These are phyloP conservation scores for Excalfactoria chinensis DNA, from an alignment of 2,113 vertebrate species.

Conservation along the genomic window DNA sequence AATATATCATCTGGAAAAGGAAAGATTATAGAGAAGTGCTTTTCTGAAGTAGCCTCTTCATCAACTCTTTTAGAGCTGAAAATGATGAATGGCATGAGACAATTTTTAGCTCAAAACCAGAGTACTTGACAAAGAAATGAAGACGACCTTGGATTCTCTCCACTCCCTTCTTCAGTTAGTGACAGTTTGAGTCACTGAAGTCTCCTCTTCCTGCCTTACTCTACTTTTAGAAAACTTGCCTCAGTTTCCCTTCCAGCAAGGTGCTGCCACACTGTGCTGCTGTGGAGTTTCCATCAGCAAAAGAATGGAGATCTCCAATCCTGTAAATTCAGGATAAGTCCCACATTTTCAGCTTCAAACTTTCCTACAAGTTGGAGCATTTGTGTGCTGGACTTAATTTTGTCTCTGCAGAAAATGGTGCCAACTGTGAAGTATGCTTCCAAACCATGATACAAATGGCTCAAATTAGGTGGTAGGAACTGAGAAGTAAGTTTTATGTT, in stretches of 20 bases:
- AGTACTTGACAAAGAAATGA: background rate
- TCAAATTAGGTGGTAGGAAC: background rate
- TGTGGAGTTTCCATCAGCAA: background rate
- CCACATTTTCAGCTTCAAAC: background rate
- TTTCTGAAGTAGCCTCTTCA: background rate
- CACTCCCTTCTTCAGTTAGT: background rate
- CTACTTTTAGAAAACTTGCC: background rate
- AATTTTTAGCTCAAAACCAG: background rate
- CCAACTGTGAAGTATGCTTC: background rate
- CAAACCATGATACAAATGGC: background rate
- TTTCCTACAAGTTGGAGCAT: background rate
- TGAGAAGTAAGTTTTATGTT: accelerated
- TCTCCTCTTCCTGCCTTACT: background rate
- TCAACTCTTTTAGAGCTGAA: background rate
- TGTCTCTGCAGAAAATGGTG: background rate
- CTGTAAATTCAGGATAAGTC: background rate
- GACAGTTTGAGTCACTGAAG: background rate
- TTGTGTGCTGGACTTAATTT: background rate
- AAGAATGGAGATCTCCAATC: background rate
- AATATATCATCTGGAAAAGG: conserved; percentile 39
- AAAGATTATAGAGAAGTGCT: background rate
- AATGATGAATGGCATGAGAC: background rate
- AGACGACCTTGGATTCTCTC: background rate
- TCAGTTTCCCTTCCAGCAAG: background rate
- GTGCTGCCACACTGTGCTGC: background rate